Percentiles rank a stretch among this genome's conserved stretches.
Conservation (phyloP, 2,113 vertebrate genomes). For the Calyptommatus sinebrachiatus region DNA sequence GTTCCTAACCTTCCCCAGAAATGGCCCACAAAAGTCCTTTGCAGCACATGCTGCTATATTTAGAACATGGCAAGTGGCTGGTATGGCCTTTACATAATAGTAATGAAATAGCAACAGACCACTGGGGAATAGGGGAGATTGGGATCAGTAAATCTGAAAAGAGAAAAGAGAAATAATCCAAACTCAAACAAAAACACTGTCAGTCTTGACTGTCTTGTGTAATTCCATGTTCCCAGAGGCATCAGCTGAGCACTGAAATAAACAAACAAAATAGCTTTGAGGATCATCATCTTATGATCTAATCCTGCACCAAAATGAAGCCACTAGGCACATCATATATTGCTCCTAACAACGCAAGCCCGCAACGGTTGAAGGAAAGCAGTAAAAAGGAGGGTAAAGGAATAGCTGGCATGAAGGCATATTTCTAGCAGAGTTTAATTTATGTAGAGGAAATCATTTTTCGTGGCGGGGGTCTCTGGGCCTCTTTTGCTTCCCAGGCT, state of each 20-base stretch:
- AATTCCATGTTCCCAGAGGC: not conserved
- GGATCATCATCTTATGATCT: fast-evolving
- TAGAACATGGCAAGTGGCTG: too few relatives aligned
- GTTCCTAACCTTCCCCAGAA: too few relatives aligned
- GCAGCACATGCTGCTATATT: too few relatives aligned
- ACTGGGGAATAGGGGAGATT: too few relatives aligned
- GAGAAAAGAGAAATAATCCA: too few relatives aligned
- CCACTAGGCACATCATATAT: not conserved
- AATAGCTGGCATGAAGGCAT: not conserved
- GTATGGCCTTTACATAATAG: too few relatives aligned
- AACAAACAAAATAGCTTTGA: not conserved
- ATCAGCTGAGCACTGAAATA: not conserved
- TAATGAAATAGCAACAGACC: too few relatives aligned
- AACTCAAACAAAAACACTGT: not conserved
- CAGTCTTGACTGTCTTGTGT: not conserved
- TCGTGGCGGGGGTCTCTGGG: not conserved
- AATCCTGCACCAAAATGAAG: not conserved
- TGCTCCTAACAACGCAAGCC: not conserved
- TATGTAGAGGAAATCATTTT: constrained; percentile 9
- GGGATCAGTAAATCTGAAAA: not conserved
- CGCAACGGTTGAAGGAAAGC: not conserved
- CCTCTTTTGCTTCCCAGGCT: constrained; percentile 1
- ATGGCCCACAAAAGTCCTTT: too few relatives aligned
- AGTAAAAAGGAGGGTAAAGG: not conserved
- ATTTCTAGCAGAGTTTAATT: constrained; percentile 32